phyloP scores from a whole-genome alignment of 2,113 vertebrate species.

The Antechinus flavipes region DNA sequence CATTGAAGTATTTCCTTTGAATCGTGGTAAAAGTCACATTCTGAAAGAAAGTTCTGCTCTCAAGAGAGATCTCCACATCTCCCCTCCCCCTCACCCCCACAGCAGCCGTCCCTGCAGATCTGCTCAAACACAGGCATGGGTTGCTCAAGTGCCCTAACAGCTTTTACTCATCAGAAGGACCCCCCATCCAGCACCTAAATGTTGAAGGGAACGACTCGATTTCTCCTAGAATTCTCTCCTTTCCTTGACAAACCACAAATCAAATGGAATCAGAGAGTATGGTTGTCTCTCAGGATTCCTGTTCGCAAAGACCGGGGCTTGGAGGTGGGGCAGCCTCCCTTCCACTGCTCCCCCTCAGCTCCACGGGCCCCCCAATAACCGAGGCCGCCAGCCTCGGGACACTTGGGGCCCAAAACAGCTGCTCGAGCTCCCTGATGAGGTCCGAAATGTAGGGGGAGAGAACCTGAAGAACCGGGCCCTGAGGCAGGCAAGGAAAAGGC shows the following conservation, averaged over 20 bases:
- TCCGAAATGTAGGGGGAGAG: too few species aligned
- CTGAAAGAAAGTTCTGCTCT: conserved; percentile 82
- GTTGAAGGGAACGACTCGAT: not conserved
- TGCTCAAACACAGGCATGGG: not conserved
- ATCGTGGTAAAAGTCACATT: conserved; percentile 92
- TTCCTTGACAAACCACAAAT: not conserved
- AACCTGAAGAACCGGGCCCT: too few species aligned
- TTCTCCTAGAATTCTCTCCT: not conserved
- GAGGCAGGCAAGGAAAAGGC: too few species aligned
- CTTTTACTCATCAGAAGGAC: not conserved
- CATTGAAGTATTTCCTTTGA: conserved; percentile 97
- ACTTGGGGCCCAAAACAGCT: too few species aligned
- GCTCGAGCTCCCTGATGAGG: too few species aligned
- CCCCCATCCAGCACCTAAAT: not conserved
- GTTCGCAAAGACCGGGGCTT: too few species aligned
- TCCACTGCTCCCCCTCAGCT: too few species aligned
- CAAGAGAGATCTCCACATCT: conserved; percentile 40
- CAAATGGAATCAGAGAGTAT: not conserved
- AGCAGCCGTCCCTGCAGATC: conserved; percentile 27
- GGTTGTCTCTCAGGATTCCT: not conserved
- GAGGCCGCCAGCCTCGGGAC: too few species aligned
- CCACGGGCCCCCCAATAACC: too few species aligned
- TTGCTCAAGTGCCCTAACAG: conserved; percentile 20
- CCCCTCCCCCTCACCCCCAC: not conserved
- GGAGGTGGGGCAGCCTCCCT: too few species aligned